Evolutionary conservation across 2,797 vertebrate species (phyloP), one percentile per base, ranked within the genome.

Genomic region (Cyclura pinguis): DNA sequence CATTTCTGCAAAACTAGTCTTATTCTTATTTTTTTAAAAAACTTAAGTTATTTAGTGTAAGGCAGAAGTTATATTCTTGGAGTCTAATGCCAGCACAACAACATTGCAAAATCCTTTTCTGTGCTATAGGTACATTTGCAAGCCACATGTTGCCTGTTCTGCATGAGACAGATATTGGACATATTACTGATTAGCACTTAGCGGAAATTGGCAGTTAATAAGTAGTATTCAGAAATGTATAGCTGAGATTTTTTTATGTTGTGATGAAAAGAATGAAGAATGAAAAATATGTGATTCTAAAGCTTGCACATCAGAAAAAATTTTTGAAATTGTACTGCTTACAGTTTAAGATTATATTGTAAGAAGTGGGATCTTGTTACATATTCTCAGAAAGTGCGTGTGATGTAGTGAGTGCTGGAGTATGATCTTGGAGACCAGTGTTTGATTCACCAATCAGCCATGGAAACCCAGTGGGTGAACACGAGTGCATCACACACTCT

Each of bases 41-140:
- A 73, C 32, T 47, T 47, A 2, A 80, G 78, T 6, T 27, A 84
- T 77, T 52, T 67, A 35, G 7, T 50, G 12, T 35, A 62, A 24
- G 32, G 6, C 62, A 83, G 57, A 32, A 22, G 52, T 62, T 86
- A 73, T 81, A 81, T 72, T 81, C 20, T 59, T 73, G 67, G 14
- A 74, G 81, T 42, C 67, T 50, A 64, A 29, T 38, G 73, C n/a
- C 59, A 90, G 22, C 47, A 69, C 29, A 83, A 74, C 18, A 59
- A 86, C 91, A 93, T 59, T 67, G 55, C 74, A 64, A 86, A 87
- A 90, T 84, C n/a, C 1, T 4, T 52, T 42, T 85, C 1, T 1
- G 12, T 86, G 52, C 24, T 27, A 42, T 18, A 76, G 52, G 14
- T 32, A 78, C 6, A 12, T 50, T 47, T 42, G 18, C 9, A 89